Conservation (phyloP, 2,113 vertebrate species). For the Austrofundulus limnaeus region DNA sequence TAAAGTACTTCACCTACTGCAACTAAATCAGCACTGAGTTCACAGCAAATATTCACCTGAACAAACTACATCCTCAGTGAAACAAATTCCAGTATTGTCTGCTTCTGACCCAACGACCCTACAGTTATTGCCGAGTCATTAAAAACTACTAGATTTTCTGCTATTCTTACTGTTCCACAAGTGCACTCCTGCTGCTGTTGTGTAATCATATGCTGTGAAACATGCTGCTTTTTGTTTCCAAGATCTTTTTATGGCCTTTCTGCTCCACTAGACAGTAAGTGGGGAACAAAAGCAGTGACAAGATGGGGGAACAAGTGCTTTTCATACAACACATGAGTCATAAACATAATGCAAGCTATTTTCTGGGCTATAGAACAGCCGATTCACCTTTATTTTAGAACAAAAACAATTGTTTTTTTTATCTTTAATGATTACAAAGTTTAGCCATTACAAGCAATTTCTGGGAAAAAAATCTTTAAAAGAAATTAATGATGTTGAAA, state of each 20-base stretch:
- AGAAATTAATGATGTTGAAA: no score
- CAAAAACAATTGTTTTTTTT: no score
- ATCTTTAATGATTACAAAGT: no score
- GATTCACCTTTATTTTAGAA: not conserved
- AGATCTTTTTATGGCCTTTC: slow-evolving; percentile 37
- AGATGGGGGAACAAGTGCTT: not conserved
- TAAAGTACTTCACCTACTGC: not conserved
- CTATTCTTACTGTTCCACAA: slow-evolving; percentile 1
- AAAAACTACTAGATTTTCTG: not conserved
- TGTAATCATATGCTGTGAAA: slow-evolving; percentile 5
- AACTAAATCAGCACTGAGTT: not conserved
- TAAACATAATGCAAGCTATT: not conserved
- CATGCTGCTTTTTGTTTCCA: not conserved
- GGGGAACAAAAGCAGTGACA: not conserved
- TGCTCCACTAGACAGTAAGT: slow-evolving; percentile 38
- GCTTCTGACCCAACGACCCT: not conserved
- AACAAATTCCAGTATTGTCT: not conserved
- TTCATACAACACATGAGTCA: slow-evolving; percentile 7
- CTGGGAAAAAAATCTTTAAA: no score
- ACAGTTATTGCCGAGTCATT: not conserved
- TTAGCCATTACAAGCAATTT: no score
- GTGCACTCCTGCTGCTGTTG: not conserved
- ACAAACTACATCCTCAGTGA: not conserved
- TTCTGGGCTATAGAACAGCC: not conserved
- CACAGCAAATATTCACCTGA: not conserved